Conservation (phyloP, 1,140 invertebrate species). For the Amyelois transitella region DNA sequence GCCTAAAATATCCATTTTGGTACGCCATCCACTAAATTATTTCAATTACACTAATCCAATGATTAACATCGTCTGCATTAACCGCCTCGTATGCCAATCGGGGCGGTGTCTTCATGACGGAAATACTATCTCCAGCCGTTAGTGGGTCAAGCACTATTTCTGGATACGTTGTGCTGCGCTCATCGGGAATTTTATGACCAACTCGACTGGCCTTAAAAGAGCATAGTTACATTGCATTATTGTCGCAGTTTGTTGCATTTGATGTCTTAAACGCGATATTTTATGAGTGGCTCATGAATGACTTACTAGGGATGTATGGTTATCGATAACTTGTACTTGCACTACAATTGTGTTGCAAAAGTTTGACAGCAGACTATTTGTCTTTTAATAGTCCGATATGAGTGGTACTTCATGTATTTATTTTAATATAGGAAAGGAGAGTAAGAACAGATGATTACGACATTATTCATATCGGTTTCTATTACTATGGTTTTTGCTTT, state of each 20-base stretch:
- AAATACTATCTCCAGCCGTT: constrained; percentile 70
- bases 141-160: constrained; percentile 69
- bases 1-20: neutral
- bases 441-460: no score
- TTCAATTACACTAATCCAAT: neutral
- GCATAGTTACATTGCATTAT: neutral
- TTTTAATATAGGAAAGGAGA: no score
- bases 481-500: neutral
- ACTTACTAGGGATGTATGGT: no score
- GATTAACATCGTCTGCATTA: constrained; percentile 37
- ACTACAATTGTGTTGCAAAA: no score
- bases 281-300: no score
- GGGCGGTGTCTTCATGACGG: constrained; percentile 55
- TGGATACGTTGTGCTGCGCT: constrained; percentile 55
- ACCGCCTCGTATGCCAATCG: constrained; percentile 23
- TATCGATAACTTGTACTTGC: no score
- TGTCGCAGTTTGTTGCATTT: constrained; percentile 12
- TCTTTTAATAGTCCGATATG: no score
- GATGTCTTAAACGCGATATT: no score
- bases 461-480: no score
- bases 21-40: neutral
- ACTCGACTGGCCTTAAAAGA: constrained; percentile 26
- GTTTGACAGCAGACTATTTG: no score
- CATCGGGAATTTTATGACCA: constrained; percentile 48
- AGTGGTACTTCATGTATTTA: no score